A percentile compares a stretch with the other conserved stretches of the same genome.
These are phyloP conservation scores for Porites divaricata DNA, from an alignment of 92 coral and sea anemone species.

Conservation along the genomic window DNA sequence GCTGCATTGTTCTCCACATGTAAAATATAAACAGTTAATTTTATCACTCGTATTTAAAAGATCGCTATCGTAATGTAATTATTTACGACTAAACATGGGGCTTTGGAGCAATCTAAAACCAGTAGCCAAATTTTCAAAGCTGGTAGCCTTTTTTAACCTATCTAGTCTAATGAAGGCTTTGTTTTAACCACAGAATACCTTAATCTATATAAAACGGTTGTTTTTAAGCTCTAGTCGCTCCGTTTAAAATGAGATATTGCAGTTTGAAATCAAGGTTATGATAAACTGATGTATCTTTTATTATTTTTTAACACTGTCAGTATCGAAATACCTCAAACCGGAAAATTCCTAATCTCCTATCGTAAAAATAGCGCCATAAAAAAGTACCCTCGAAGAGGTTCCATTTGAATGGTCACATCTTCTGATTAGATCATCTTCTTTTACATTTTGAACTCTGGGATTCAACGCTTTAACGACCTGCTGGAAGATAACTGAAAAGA, in stretches of 20 bases:
- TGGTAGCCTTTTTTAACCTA: neutral
- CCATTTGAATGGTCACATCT: too few species aligned
- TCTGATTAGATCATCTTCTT: too few species aligned
- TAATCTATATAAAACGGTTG: neutral
- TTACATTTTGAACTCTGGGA: too few species aligned
- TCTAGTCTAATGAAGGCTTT: neutral
- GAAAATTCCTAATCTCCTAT: too few species aligned
- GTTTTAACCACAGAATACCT: neutral
- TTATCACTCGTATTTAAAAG: conserved; percentile 42
- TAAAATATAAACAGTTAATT: conserved; percentile 41
- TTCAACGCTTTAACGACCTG: neutral
- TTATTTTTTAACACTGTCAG: neutral
- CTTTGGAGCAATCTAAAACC: conserved; percentile 24
- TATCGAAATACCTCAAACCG: too few species aligned
- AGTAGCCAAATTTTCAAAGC: neutral
- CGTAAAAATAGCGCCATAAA: too few species aligned
- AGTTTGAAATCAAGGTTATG: too few species aligned
- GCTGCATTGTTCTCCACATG: conserved; percentile 38
- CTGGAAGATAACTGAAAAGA: neutral
- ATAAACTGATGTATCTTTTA: neutral
- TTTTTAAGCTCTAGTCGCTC: too few species aligned
- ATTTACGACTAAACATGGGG: conserved; percentile 49
- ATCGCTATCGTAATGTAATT: conserved; percentile 45
- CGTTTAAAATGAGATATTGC: too few species aligned
- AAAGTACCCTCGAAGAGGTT: too few species aligned